Evolutionary conservation across 2,797 vertebrate species (phyloP).

Genomic region (Gymnoscopelus braueri): DNA sequence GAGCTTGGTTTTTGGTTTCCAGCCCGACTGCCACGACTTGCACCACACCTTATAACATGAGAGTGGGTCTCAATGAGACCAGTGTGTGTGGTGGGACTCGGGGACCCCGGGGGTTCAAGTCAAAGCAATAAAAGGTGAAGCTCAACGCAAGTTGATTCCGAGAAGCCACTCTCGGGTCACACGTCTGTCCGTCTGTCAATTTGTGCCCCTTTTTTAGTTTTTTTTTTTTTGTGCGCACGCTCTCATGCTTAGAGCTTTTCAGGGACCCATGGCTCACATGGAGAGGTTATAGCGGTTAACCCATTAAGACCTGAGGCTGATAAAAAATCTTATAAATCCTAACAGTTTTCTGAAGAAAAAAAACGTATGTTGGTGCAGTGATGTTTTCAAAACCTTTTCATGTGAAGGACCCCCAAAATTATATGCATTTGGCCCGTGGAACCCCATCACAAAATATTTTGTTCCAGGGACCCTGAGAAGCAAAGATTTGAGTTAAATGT

Average conservation of each 20-base stretch:
- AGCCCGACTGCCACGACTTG: slow-evolving; percentile 65
- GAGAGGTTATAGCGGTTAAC: slow-evolving; percentile 34
- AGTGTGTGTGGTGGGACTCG: slow-evolving; percentile 70
- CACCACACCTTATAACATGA: slow-evolving; percentile 80
- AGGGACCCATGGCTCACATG: slow-evolving; percentile 45
- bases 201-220: slow-evolving; percentile 50
- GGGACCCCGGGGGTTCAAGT: slow-evolving; percentile 58
- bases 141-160: slow-evolving; percentile 49
- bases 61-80: slow-evolving; percentile 79
- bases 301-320: no score
- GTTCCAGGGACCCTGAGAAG: no score
- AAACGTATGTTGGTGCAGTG: no score
- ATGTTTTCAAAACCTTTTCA: no score
- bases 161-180: slow-evolving; percentile 60
- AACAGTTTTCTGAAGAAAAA: no score
- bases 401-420: no score
- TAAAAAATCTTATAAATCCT: no score
- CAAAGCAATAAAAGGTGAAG: slow-evolving; percentile 72
- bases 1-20: slow-evolving; percentile 81
- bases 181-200: slow-evolving; percentile 72
- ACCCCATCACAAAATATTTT: no score
- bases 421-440: no score
- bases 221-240: slow-evolving; percentile 62
- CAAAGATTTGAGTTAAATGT: no score
- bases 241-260: slow-evolving; percentile 51